A percentile compares a stretch with the other conserved stretches of the same genome.
These are phyloP conservation scores for Ifrita kowaldi DNA, from an alignment of 2,113 vertebrate species.

Conservation along the genomic window DNA sequence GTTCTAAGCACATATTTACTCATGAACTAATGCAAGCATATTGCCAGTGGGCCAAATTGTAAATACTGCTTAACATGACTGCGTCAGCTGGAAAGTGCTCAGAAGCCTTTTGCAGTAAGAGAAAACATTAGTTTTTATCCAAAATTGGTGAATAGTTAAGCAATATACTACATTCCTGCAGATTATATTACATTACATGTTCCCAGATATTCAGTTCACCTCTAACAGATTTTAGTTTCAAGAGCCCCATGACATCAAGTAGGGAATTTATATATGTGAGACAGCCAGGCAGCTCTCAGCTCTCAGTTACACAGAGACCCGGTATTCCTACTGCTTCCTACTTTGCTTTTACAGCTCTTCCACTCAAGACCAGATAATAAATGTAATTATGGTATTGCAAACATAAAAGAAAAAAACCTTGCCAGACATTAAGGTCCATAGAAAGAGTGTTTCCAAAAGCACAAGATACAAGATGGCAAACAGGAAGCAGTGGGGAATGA, in stretches of 20 bases:
- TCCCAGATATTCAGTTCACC: not conserved
- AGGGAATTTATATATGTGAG: not conserved
- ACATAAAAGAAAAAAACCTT: not conserved
- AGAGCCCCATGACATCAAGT: not conserved
- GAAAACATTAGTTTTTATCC: not conserved
- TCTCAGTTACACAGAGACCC: not conserved
- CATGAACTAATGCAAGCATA: not conserved
- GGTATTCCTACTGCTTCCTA: not conserved
- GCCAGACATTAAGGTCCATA: not conserved
- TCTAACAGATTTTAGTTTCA: not conserved
- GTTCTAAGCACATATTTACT: not conserved
- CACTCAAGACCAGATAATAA: not conserved
- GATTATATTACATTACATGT: not conserved
- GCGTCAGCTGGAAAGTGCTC: not conserved
- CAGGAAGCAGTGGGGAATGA: not conserved
- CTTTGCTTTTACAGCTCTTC: not conserved
- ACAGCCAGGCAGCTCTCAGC: not conserved
- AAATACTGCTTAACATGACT: not conserved
- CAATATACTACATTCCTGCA: not conserved
- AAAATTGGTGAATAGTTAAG: not conserved
- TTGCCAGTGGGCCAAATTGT: not conserved
- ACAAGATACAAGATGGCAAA: not conserved
- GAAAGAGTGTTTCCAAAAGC: not conserved
- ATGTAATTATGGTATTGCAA: not conserved
- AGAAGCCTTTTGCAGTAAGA: not conserved